phyloP scores from a whole-genome alignment of 2,888 invertebrate genomes.

The Ommatoiulus sabulosus region DNA sequence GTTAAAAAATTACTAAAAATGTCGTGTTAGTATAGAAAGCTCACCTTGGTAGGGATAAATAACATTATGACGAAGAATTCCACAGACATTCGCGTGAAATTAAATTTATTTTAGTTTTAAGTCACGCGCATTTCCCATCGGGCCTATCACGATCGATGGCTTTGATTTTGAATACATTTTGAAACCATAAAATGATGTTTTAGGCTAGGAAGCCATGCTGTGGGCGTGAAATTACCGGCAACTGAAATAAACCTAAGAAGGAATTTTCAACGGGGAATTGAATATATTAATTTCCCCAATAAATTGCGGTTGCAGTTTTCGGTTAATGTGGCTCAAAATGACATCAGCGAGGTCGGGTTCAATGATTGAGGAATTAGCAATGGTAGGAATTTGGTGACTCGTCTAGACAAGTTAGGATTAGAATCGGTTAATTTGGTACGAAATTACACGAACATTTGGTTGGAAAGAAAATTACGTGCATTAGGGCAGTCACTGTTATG shows the following conservation, averaged over 20 bases:
- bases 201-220: background rate
- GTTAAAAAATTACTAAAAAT: no score
- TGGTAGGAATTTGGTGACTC: constrained; percentile 35
- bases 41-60: background rate
- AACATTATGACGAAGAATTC: background rate
- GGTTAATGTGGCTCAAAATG: constrained; percentile 27
- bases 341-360: background rate
- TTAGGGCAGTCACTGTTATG: background rate
- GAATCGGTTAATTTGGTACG: constrained; percentile 24
- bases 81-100: background rate
- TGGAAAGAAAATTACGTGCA: background rate
- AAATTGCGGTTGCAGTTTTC: constrained; percentile 21
- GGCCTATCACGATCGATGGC: background rate
- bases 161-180: background rate
- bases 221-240: background rate
- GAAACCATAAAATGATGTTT: background rate
- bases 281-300: constrained; percentile 34
- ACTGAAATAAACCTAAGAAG: background rate
- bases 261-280: constrained; percentile 16
- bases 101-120: background rate
- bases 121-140: background rate
- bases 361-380: constrained; percentile 21
- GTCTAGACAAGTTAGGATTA: constrained; percentile 31
- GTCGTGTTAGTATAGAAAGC: no score
- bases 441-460: background rate